Conservation (phyloP, 1,140 invertebrate genomes). For the Nomia melanderi region DNA sequence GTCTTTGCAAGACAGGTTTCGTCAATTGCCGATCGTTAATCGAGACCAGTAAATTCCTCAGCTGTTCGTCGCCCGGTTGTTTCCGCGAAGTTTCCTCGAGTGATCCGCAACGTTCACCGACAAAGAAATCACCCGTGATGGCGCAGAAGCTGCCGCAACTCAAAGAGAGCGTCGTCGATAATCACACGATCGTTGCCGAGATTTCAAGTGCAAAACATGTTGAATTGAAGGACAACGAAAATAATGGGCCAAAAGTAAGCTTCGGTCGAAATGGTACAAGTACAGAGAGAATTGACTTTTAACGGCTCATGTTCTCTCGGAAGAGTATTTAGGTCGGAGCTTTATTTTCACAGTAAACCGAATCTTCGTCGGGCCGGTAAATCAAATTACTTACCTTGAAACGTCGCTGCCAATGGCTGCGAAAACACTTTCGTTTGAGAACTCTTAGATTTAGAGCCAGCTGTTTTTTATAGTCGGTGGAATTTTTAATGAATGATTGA, state of each 20-base stretch:
- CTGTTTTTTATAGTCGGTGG: too few species aligned
- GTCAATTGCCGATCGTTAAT: conserved; percentile 25
- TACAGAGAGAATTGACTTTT: conserved; percentile 15
- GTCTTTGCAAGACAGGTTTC: conserved; percentile 3
- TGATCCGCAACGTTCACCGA: not conserved
- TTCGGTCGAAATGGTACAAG: not conserved
- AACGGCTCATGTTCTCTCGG: conserved; percentile 6
- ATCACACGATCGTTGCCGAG: not conserved
- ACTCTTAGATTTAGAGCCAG: not conserved
- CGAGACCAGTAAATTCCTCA: conserved; percentile 34
- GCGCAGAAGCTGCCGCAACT: not conserved
- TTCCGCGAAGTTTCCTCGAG: not conserved
- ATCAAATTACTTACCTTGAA: conserved; percentile 10
- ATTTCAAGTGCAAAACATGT: not conserved
- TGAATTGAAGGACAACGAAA: not conserved
- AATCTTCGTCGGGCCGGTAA: not conserved
- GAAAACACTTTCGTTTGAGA: conserved; percentile 17
- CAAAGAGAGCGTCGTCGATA: not conserved
- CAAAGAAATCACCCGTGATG: not conserved
- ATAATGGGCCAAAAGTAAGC: conserved; percentile 10
- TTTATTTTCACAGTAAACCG: conserved; percentile 16
- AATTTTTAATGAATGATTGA: too few species aligned
- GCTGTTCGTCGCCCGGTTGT: not conserved
- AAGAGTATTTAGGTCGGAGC: not conserved
- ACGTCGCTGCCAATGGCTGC: not conserved